phyloP scores from a whole-genome alignment of 2,113 vertebrate genomes.

The Callocephalon fimbriatum region DNA sequence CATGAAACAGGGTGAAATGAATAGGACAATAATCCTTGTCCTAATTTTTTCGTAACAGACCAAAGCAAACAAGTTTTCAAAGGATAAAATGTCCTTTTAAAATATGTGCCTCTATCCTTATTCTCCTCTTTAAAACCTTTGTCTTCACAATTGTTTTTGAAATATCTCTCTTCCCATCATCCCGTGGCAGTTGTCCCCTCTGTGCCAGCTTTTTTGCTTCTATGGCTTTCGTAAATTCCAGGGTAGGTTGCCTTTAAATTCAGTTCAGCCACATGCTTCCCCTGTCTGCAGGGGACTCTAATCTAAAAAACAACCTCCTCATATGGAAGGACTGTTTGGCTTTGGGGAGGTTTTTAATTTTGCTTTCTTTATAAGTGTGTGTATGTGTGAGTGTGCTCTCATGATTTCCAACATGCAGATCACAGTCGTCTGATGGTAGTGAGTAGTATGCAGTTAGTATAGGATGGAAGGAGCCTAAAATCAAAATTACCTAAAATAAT shows the following conservation, averaged over 20 bases:
- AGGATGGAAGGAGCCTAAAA: neutral
- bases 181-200: neutral
- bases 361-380: neutral
- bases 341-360: neutral
- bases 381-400: neutral
- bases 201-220: neutral
- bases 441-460: neutral
- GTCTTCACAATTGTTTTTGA: neutral
- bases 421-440: neutral
- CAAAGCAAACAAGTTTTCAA: constrained; percentile 26
- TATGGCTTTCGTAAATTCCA: neutral
- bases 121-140: neutral
- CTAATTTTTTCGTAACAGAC: constrained; percentile 65
- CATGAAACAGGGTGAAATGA: constrained; percentile 63
- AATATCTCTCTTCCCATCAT: neutral
- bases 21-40: constrained; percentile 65
- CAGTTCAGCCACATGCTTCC: neutral
- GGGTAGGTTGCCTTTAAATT: neutral
- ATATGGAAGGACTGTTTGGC: neutral
- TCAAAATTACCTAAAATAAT: neutral
- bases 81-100: constrained; percentile 38
- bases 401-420: neutral
- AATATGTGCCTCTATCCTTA: neutral
- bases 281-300: neutral
- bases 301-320: neutral